Base-by-base conservation (phyloP, 2,113 vertebrate genomes). In the Amphilophus citrinellus region DNA sequence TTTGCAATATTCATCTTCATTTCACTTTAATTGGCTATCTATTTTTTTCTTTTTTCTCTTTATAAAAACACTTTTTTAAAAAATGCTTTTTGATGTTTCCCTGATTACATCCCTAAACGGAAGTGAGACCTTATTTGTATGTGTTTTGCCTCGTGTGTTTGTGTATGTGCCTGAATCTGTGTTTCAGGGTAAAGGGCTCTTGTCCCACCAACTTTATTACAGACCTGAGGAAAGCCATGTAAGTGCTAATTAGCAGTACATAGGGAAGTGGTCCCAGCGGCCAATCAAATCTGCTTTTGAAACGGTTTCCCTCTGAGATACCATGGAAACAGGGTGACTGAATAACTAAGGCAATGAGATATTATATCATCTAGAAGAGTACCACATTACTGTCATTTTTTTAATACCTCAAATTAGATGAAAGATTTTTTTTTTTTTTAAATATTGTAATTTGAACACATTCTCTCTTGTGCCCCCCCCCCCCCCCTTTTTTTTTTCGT, bases 191-290 rank as follows among this genome's bases (percentile, higher is more conserved):
- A 84, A 76, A 83, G 83, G 65, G 61, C 82, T 78, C 76, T 88
- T 90, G 87, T 93, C 80, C 90, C 79, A 82, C 87, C 75, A 91
- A 84, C 87, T 82, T 87, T 84, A 79, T 84, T 58, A 30, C 79
- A 77, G 84, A 93, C 93, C 89, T 53, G 79, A 83, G 92, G 92
- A 89, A 90, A 89, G 80, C 77, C 57, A 84, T 78, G 75, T 83
- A 79, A 85, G 87, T 90, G 84, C 90, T 94, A 94, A 95, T 95
- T 95, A 94, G 91, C 84, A 61, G 90, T 91, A 84, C 89, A 91
- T 80, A 88, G 92, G 89, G 87, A 91, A 84, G 83, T 77, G 47
- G 84, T 81, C 89, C 87, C 89, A 77, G 77, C 77, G 39, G 89
- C 92, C 88, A 94, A 91, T 94, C 76, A 83, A 47, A 88, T 87